These are phyloP conservation scores for Phyllotreta cruciferae DNA, from an alignment of 2,888 invertebrate species.

Conservation along the genomic window DNA sequence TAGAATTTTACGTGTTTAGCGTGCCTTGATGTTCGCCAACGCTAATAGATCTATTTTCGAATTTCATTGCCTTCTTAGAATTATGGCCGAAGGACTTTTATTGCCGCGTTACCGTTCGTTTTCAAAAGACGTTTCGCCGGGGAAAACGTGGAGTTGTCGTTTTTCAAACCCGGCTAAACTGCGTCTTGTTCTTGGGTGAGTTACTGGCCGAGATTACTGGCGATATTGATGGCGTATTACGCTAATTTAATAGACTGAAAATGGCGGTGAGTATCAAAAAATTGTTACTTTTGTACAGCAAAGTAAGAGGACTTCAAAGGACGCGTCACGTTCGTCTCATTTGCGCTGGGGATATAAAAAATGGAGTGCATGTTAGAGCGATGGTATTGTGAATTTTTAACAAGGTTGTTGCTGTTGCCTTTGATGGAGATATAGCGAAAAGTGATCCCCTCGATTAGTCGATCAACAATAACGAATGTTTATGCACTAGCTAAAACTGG, in stretches of 20 bases:
- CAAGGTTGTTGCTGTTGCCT: constrained; percentile 9
- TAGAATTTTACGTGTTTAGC: constrained; percentile 35
- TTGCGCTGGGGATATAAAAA: constrained; percentile 19
- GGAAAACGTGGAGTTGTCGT: not conserved
- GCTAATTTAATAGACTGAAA: not conserved
- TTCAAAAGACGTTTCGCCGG: constrained; percentile 21
- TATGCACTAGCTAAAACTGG: too few relatives aligned
- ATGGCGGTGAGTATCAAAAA: not conserved
- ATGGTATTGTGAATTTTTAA: constrained; percentile 22
- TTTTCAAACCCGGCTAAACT: not conserved
- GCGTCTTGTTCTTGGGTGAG: constrained; percentile 7
- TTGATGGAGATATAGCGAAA: not conserved
- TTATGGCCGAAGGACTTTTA: constrained; percentile 23
- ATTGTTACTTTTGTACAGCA: constrained; percentile 12
- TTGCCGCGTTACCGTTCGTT: constrained; percentile 13
- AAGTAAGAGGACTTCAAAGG: constrained; percentile 23
- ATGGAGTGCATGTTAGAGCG: constrained; percentile 15
- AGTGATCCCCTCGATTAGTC: too few relatives aligned
- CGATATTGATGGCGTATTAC: not conserved
- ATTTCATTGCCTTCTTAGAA: constrained; percentile 32
- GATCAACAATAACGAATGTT: too few relatives aligned
- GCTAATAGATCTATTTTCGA: constrained; percentile 46
- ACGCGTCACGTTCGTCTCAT: constrained; percentile 25
- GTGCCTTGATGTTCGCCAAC: constrained; percentile 37
- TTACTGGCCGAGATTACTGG: constrained; percentile 1